phyloP scores from a whole-genome alignment of 2,888 invertebrate genomes.

The Ormyrus thymus region DNA sequence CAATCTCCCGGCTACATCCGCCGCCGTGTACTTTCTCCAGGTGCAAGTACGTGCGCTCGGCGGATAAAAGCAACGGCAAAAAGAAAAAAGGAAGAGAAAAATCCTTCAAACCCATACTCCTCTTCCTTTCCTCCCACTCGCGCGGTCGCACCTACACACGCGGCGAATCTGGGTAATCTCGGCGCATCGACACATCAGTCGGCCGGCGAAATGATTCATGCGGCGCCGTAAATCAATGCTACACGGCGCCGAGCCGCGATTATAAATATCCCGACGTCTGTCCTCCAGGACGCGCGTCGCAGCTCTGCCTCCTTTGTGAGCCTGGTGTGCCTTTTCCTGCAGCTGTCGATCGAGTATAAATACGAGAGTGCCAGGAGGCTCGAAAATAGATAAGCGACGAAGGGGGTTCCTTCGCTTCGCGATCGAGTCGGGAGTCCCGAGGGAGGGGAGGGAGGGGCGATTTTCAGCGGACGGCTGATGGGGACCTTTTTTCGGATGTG shows the following conservation, averaged over 20 bases:
- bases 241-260: conserved; percentile 39
- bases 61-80: not conserved
- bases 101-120: no score
- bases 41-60: not conserved
- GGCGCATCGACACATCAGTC: conserved; percentile 31
- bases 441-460: no score
- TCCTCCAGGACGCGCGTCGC: no score
- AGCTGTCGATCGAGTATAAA: conserved; percentile 34
- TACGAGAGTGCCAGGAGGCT: not conserved
- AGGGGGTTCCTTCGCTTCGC: not conserved
- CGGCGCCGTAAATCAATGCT: conserved; percentile 41
- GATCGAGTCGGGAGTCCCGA: not conserved
- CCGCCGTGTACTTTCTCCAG: conserved; percentile 27
- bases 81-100: not conserved
- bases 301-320: no score
- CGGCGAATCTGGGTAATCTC: conserved; percentile 47
- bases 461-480: conserved; percentile 27
- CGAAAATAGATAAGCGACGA: conserved; percentile 39
- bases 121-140: no score
- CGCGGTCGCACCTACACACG: no score
- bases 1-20: conserved; percentile 3
- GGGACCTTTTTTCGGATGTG: not conserved
- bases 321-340: not conserved
- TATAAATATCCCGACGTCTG: conserved; percentile 40
- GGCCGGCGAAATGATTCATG: conserved; percentile 48